Evolutionary conservation across 2,113 vertebrate species (phyloP), one percentile per base, ranked within the genome.

Genomic region (Eublepharis macularius): DNA sequence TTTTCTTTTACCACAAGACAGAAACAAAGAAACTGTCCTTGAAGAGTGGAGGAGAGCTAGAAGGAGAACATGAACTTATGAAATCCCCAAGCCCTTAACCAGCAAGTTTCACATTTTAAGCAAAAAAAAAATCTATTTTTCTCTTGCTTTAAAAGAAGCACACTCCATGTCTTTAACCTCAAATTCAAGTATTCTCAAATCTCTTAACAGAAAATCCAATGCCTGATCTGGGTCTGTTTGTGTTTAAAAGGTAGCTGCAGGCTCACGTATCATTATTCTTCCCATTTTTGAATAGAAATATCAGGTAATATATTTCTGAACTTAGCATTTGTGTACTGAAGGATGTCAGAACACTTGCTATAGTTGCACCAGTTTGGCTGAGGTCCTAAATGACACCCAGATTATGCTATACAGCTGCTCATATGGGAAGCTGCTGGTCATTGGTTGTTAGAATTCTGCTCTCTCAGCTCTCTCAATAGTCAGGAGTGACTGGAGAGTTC

Each of bases 1-100:
- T 91, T 93, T 81, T 74, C 89, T 82, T 91, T 54, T 87, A 84
- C 43, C 87, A 88, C 85, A 89, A 89, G 80, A 90, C 39, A 89
- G 81, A 89, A 93, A 91, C 43, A 86, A 88, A 92, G 72, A 76
- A n/a, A 73, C 10, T 73, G 69, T 24, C 81, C 66, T 92, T 94
- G 84, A 88, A 86, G 86, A 45, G 0, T 88, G 82, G 80, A 90
- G 0, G 0, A 79, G 87, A 76, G 34, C 90, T 93, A 89, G 87
- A 60, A 57, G 86, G 21, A 91, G 76, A 91, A 34, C 36, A 84
- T 13, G 57, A 83, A 80, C 89, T 57, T 88, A 13, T 80, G 80
- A 94, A 94, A 73, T 82, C 79, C 94, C 36, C 26, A 73, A 70
- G 81, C 41, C 26, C n/a, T 87, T 70, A 88, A 77, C 24, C 11